Conservation (phyloP, 2,113 vertebrate species). For the Hirundichthys speculiger region DNA sequence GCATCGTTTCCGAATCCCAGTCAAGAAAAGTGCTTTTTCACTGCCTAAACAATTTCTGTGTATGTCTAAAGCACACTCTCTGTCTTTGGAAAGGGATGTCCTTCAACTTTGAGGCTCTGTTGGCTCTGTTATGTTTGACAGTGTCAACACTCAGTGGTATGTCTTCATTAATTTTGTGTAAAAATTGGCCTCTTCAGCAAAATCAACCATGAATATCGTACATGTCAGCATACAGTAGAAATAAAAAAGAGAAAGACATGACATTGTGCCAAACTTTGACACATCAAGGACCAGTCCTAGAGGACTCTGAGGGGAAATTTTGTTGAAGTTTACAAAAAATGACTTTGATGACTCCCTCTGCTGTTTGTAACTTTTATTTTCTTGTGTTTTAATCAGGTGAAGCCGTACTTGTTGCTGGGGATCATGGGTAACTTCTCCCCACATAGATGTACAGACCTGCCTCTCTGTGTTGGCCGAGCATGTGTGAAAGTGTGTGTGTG, state of each 20-base stretch:
- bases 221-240: conserved; percentile 59
- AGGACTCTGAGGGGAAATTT: conserved; percentile 66
- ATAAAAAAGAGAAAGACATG: conserved; percentile 53
- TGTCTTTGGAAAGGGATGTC: conserved; percentile 82
- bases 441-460: conserved; percentile 83
- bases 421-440: conserved; percentile 62
- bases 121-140: conserved; percentile 87
- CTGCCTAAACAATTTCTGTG: conserved; percentile 87
- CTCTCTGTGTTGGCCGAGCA: conserved; percentile 79
- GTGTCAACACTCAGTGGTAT: conserved; percentile 89
- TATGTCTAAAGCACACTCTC: conserved; percentile 65
- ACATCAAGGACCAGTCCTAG: conserved; percentile 66
- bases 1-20: conserved; percentile 87
- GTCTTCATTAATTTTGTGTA: conserved; percentile 87
- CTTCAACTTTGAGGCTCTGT: conserved; percentile 80
- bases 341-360: conserved; percentile 70
- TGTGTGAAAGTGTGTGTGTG: conserved; percentile 46
- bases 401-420: conserved; percentile 69
- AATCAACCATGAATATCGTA: conserved; percentile 42
- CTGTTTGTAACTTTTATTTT: conserved; percentile 76
- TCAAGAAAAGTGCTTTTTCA: conserved; percentile 96
- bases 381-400: conserved; percentile 77
- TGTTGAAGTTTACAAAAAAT: conserved; percentile 72
- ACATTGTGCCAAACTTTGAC: conserved; percentile 83
- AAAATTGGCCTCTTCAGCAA: conserved; percentile 86